These are phyloP conservation scores for Oophaga sylvatica DNA, from an alignment of 2,797 vertebrate genomes.

Conservation along the genomic window DNA sequence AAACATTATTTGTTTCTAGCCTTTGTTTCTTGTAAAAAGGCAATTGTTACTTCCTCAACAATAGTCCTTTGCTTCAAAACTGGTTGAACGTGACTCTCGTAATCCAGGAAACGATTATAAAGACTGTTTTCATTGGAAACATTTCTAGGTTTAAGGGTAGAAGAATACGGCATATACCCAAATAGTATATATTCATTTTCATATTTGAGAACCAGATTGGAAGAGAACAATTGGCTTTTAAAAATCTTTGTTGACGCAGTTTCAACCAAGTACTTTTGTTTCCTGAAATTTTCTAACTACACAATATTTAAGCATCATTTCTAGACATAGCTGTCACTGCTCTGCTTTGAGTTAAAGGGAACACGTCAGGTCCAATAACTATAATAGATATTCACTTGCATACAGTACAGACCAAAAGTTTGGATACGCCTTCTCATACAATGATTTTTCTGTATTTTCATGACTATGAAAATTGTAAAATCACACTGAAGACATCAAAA, in stretches of 20 bases:
- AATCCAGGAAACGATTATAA: background rate
- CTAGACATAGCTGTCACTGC: background rate
- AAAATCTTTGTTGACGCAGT: background rate
- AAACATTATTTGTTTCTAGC: background rate
- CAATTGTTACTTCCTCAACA: constrained; percentile 7
- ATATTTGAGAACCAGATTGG: background rate
- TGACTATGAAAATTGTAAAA: too few species aligned
- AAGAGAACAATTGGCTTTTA: background rate
- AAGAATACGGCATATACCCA: background rate
- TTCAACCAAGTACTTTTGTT: background rate
- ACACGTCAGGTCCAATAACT: too few species aligned
- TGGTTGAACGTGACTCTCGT: background rate
- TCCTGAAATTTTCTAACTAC: background rate
- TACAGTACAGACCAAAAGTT: too few species aligned
- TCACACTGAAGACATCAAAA: too few species aligned
- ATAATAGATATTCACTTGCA: too few species aligned
- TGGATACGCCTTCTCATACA: too few species aligned
- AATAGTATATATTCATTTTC: background rate
- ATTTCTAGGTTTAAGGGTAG: background rate
- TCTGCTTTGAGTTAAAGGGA: too few species aligned
- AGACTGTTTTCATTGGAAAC: background rate
- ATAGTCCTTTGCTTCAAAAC: background rate
- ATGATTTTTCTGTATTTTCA: too few species aligned
- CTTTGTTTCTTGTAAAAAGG: background rate
- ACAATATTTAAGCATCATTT: background rate